Evolutionary conservation across 2,888 invertebrate species (phyloP), one percentile per base, ranked within the genome.

Genomic region (Brenthis hecate): DNA sequence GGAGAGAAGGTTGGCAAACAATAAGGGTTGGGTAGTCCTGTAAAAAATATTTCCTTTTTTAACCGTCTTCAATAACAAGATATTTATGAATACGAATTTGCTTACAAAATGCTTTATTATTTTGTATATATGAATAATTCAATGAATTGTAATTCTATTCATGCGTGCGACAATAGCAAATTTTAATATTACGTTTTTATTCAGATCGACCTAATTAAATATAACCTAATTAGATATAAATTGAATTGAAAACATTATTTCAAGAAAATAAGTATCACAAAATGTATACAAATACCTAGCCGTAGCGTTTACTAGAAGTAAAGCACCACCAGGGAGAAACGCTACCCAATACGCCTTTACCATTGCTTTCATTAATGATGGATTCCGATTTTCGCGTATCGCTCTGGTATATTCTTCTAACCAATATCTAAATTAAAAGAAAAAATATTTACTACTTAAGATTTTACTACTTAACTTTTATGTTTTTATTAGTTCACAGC

Each of bases 301-400:
- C 56, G 93, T 81, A 77, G 95, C 93, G 81, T 94, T 91, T 6
- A 93, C 72, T 0, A 93, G 80, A 16, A 95, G 79, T 36, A 92
- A 84, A 5, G 95, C 23, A 6, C 94, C 95, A 70, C 94, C 94
- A 0, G 94, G 81, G 79, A 94, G 82, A 75, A 94, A 92, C 3
- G 91, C 85, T 13, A 86, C 77, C 81, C 94, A 94, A 76, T 95
- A 96, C 28, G 94, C 94, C 80, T 88, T 92, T 0, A 89, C 72
- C 36, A 96, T 74, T 0, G 94, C 94, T 75, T 86, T 93, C 78
- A 93, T 82, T 75, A 96, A 82, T 58, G 94, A 95, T 0, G 96
- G 95, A 32, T 91, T 77, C 66, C 89, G 85, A 55, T 91, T 87
- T n/a, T 86, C 79, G 51, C 77, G 77, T 13, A 79, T 77, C 1